Evolutionary conservation across 2,888 invertebrate genomes (phyloP).

Genomic region (Agrochola litura): DNA sequence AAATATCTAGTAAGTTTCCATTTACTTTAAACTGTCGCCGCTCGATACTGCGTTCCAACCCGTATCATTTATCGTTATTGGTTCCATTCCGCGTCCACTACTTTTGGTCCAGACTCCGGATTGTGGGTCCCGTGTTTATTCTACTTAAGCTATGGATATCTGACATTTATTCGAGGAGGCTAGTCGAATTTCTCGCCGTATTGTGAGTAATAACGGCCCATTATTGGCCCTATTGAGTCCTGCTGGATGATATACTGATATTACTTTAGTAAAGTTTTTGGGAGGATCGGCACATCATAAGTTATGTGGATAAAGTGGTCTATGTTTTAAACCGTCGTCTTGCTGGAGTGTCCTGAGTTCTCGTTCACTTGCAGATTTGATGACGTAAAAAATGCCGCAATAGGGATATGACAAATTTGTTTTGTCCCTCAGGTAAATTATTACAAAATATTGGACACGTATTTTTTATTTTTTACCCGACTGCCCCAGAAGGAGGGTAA

Average conservation of each 20-base stretch:
- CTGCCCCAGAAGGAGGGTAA: too few relatives aligned
- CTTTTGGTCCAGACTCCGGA: constrained; percentile 64
- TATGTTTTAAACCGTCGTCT: constrained; percentile 10
- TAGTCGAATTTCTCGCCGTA: constrained; percentile 65
- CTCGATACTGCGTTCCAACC: constrained; percentile 53
- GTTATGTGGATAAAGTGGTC: constrained; percentile 12
- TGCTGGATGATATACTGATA: constrained; percentile 69
- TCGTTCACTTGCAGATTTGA: too few relatives aligned
- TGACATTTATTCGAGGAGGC: constrained; percentile 77
- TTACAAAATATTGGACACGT: too few relatives aligned
- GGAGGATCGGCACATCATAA: constrained; percentile 37
- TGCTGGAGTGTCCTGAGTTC: too few relatives aligned
- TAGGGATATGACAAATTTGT: too few relatives aligned
- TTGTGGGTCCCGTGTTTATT: constrained; percentile 77
- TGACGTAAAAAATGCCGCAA: too few relatives aligned
- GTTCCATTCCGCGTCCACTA: constrained; percentile 74
- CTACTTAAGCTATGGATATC: constrained; percentile 79
- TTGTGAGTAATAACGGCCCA: constrained; percentile 68
- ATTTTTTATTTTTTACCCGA: too few relatives aligned
- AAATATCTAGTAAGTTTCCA: constrained; percentile 23
- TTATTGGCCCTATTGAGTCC: constrained; percentile 64
- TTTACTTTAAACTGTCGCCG: constrained; percentile 31
- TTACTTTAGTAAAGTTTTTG: constrained; percentile 56
- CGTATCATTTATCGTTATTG: constrained; percentile 85
- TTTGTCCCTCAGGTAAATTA: too few relatives aligned